Conservation (phyloP, 2,113 vertebrate genomes). For the Budorcas taxicolor region DNA sequence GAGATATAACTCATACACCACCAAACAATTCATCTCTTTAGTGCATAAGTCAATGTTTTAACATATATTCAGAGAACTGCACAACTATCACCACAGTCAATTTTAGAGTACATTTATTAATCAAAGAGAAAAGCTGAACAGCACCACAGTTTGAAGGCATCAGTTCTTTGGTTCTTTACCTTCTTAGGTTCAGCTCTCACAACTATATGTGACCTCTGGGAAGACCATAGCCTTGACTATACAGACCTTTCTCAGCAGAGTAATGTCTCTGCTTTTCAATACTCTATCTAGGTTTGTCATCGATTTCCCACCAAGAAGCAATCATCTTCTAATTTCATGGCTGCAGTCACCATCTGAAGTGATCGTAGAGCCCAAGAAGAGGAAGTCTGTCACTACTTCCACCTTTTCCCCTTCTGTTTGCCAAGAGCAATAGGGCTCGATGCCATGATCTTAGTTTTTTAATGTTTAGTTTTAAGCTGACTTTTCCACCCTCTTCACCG, state of each 20-base stretch:
- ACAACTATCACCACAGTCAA: background rate
- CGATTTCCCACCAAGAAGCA: background rate
- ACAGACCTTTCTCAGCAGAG: background rate
- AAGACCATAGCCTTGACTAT: background rate
- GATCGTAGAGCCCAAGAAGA: background rate
- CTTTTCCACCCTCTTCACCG: background rate
- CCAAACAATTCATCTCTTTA: background rate
- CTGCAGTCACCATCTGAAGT: background rate
- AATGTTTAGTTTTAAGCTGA: background rate
- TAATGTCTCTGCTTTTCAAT: background rate
- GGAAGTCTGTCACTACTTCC: background rate
- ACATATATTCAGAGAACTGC: background rate
- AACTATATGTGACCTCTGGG: background rate
- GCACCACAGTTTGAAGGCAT: background rate
- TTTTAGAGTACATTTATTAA: background rate
- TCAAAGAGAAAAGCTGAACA: background rate
- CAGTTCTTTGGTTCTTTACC: background rate
- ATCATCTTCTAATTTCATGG: background rate
- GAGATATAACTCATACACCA: background rate
- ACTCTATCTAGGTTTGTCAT: background rate
- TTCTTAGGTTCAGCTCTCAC: background rate
- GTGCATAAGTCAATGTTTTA: background rate
- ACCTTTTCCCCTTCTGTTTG: background rate
- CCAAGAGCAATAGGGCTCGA: background rate
- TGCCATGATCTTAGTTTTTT: background rate